Conservation (phyloP, 2,113 vertebrate genomes). For the Phyllostomus discolor region DNA sequence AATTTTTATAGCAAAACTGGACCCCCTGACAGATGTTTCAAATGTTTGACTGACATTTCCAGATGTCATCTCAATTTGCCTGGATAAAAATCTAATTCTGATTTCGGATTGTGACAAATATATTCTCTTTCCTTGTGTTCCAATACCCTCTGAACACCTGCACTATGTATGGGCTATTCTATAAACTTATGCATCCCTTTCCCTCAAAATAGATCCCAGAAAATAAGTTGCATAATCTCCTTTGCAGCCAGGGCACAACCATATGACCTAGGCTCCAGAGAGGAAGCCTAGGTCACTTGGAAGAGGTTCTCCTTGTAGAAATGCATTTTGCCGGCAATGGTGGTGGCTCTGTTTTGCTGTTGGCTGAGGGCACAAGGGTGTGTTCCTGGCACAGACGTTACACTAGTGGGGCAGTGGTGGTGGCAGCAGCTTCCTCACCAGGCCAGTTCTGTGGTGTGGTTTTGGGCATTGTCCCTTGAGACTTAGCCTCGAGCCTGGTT, state of each 20-base stretch:
- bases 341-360: neutral
- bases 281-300: neutral
- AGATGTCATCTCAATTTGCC: neutral
- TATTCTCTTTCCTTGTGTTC: neutral
- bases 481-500: neutral
- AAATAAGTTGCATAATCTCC: neutral
- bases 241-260: neutral
- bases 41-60: neutral
- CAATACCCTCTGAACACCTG: neutral
- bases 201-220: neutral
- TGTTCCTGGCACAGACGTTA: neutral
- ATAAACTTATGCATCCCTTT: neutral
- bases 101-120: neutral
- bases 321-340: neutral
- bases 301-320: neutral
- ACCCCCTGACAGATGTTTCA: neutral
- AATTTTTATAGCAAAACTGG: neutral
- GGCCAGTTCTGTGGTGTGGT: neutral
- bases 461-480: neutral
- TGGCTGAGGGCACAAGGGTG: neutral
- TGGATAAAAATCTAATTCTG: neutral
- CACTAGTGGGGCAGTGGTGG: accelerated
- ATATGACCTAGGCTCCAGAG: neutral
- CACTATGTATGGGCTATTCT: neutral
- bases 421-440: neutral